Percentiles rank a stretch among this genome's conserved stretches.
phyloP scores from a whole-genome alignment of 2,113 vertebrate genomes.

The Ranitomeya imitator region DNA sequence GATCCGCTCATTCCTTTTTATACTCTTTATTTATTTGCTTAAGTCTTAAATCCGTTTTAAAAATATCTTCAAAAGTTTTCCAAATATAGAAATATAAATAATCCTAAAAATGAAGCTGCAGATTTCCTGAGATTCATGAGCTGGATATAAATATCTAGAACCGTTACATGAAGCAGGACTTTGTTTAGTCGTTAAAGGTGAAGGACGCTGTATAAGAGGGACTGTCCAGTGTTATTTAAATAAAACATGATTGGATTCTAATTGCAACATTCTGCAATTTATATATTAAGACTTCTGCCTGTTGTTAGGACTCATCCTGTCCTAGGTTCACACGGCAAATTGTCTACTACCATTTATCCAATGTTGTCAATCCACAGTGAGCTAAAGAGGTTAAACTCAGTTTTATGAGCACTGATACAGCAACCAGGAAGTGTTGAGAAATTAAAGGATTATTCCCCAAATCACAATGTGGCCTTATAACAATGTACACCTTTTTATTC shows the following conservation, averaged over 20 bases:
- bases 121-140: constrained; percentile 13
- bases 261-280: background rate
- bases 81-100: constrained; percentile 1
- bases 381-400: too few species aligned
- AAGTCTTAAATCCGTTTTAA: background rate
- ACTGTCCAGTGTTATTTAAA: background rate
- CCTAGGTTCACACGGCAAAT: too few species aligned
- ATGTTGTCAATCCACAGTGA: too few species aligned
- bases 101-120: background rate
- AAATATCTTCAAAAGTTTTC: constrained; percentile 20
- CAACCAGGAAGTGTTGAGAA: too few species aligned
- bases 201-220: background rate
- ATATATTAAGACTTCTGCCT: background rate
- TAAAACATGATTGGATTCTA: background rate
- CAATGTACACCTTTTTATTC: too few species aligned
- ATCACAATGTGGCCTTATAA: too few species aligned
- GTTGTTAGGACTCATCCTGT: background rate
- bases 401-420: too few species aligned
- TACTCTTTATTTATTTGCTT: background rate
- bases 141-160: constrained; percentile 10
- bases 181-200: background rate
- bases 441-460: too few species aligned
- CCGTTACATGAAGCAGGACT: background rate
- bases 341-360: too few species aligned
- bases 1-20: background rate